These are phyloP conservation scores for Ochropacha duplaris DNA, from an alignment of 2,888 invertebrate species.

Conservation along the genomic window DNA sequence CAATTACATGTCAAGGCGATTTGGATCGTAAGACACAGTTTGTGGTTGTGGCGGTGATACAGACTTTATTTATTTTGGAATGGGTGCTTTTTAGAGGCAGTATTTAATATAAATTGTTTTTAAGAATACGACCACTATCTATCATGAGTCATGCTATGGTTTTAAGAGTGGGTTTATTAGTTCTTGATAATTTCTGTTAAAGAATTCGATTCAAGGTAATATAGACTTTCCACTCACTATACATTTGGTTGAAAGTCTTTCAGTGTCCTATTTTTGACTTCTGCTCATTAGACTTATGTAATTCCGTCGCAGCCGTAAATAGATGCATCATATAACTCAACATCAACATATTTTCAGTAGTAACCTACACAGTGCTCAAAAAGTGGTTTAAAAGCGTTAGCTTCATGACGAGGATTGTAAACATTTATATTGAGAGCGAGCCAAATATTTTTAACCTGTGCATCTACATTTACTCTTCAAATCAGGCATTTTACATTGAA, in stretches of 20 bases:
- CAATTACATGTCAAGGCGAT: conserved; percentile 30
- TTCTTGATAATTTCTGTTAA: too few species aligned
- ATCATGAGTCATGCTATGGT: neutral
- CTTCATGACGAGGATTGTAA: conserved; percentile 1
- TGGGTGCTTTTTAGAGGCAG: neutral
- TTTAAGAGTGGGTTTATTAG: too few species aligned
- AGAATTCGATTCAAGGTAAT: too few species aligned
- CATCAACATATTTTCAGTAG: neutral
- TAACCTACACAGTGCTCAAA: conserved; percentile 1
- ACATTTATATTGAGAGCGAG: conserved; percentile 5
- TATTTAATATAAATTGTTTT: neutral
- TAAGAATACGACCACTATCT: neutral
- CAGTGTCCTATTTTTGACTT: neutral
- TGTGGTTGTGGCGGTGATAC: conserved; percentile 14
- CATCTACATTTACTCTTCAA: neutral
- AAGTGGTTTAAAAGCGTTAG: neutral
- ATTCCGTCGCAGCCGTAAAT: neutral
- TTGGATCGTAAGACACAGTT: conserved; percentile 17
- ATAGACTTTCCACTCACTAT: too few species aligned
- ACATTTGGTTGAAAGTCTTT: too few species aligned
- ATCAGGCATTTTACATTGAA: neutral
- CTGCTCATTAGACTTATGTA: neutral
- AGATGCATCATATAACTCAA: neutral
- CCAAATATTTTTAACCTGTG: neutral
- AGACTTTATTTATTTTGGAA: neutral